Evolutionary conservation across 2,888 invertebrate genomes (phyloP).

Genomic region (Eurois occulta): DNA sequence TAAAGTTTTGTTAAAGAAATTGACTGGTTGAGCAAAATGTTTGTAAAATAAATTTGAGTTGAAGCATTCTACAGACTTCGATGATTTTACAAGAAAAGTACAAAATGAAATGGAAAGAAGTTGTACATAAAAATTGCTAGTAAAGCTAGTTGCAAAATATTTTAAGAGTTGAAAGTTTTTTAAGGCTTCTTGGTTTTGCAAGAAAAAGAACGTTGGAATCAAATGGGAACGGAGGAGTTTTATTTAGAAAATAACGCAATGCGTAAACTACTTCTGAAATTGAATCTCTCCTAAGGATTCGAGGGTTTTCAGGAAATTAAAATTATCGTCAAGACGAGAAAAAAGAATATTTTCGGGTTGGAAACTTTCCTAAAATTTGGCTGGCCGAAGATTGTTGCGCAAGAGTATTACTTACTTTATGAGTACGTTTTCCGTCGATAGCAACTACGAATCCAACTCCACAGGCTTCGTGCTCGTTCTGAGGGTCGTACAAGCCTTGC

Average conservation of each 20-base stretch:
- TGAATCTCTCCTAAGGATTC: neutral
- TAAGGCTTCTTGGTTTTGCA: neutral
- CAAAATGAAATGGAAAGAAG: neutral
- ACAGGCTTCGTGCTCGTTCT: conserved; percentile 98
- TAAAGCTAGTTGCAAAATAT: too few species aligned
- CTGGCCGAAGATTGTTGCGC: neutral
- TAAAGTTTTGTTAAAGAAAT: too few species aligned
- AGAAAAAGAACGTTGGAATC: neutral
- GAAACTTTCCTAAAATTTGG: neutral
- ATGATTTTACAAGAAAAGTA: too few species aligned
- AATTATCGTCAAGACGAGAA: too few species aligned
- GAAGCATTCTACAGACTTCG: too few species aligned
- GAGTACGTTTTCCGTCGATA: conserved; percentile 98
- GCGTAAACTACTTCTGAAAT: neutral
- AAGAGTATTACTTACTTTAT: conserved; percentile 92
- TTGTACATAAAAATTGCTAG: too few species aligned
- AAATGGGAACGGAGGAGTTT: neutral
- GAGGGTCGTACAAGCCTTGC: conserved; percentile 99
- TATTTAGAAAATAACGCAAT: neutral
- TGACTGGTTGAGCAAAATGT: too few species aligned
- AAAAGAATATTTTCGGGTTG: too few species aligned
- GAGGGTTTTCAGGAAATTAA: neutral
- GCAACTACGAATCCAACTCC: conserved; percentile 99
- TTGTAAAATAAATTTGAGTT: too few species aligned
- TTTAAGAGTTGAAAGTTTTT: too few species aligned